A percentile compares a stretch with the other conserved stretches of the same genome.
Conservation (phyloP, 2,888 invertebrate genomes). For the Geophilus truncorum region DNA sequence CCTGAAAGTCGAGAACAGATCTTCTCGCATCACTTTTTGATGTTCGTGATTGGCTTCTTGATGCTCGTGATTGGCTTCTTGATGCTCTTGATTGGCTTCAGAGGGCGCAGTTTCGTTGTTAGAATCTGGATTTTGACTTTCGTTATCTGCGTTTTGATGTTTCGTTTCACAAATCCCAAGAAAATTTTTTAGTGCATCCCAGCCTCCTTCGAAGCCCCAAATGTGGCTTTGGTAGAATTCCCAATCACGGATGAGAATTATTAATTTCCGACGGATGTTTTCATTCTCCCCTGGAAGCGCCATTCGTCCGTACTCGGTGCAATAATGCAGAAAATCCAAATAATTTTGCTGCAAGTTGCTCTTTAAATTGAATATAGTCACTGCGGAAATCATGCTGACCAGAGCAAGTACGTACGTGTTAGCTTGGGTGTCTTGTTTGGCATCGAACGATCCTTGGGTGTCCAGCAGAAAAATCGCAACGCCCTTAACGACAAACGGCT, state of each 20-base stretch:
- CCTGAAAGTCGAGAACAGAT: not conserved
- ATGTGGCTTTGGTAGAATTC: not conserved
- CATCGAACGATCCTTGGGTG: not conserved
- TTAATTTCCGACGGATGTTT: not conserved
- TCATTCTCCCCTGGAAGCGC: not conserved
- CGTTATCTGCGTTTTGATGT: too few species aligned
- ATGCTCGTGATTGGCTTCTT: too few species aligned
- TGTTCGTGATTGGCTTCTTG: not conserved
- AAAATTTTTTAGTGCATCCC: not conserved
- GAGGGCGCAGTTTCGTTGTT: not conserved
- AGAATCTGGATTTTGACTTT: not conserved
- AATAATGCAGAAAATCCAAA: not conserved
- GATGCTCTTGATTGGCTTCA: not conserved
- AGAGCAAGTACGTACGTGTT: not conserved
- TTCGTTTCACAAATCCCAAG: not conserved
- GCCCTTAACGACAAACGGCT: not conserved
- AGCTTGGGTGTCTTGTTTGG: not conserved
- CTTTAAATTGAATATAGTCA: not conserved
- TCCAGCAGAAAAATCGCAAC: not conserved
- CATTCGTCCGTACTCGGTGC: not conserved
- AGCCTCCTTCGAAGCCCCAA: not conserved
- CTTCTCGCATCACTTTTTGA: not conserved
- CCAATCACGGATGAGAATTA: not conserved
- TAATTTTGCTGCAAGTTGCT: not conserved
- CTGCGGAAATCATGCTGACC: not conserved